A percentile compares a stretch with the other conserved stretches of the same genome.
Evolutionary conservation across 1,140 invertebrate genomes (phyloP).

Genomic region (Oedothorax gibbosus): DNA sequence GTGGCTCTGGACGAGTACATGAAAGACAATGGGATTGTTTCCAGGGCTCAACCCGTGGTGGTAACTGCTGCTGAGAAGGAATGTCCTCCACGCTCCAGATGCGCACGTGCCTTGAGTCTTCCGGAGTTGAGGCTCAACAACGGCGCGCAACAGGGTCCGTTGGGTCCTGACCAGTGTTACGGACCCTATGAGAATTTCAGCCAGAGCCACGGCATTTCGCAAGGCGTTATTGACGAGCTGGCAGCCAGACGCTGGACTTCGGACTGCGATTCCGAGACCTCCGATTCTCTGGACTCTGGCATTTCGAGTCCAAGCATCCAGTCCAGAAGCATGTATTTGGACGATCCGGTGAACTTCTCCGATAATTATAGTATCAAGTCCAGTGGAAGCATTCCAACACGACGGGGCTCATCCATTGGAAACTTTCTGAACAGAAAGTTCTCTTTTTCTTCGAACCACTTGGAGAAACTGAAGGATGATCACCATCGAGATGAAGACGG

Average conservation of each 20-base stretch:
- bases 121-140: slow-evolving; percentile 25
- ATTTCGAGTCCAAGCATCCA: slow-evolving; percentile 55
- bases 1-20: slow-evolving; percentile 44
- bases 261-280: slow-evolving; percentile 51
- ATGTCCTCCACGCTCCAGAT: background rate
- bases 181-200: slow-evolving; percentile 5
- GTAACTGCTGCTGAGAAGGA: slow-evolving; percentile 19
- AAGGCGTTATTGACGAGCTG: slow-evolving; percentile 37
- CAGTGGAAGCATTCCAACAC: background rate
- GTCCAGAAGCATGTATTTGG: slow-evolving; percentile 28
- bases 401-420: slow-evolving; percentile 26
- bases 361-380: background rate
- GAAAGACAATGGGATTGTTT: slow-evolving; percentile 38
- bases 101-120: slow-evolving; percentile 13
- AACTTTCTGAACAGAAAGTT: slow-evolving; percentile 45
- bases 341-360: background rate
- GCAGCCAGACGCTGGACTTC: slow-evolving; percentile 42
- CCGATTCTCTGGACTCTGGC: slow-evolving; percentile 50
- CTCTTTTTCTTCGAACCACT: slow-evolving; percentile 26
- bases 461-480: slow-evolving; percentile 38
- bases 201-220: background rate
- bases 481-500: background rate
- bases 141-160: background rate
- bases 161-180: slow-evolving; percentile 4
- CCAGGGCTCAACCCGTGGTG: slow-evolving; percentile 37